These are phyloP conservation scores for Ailurus styani DNA, from an alignment of 2,113 vertebrate genomes.

Conservation along the genomic window DNA sequence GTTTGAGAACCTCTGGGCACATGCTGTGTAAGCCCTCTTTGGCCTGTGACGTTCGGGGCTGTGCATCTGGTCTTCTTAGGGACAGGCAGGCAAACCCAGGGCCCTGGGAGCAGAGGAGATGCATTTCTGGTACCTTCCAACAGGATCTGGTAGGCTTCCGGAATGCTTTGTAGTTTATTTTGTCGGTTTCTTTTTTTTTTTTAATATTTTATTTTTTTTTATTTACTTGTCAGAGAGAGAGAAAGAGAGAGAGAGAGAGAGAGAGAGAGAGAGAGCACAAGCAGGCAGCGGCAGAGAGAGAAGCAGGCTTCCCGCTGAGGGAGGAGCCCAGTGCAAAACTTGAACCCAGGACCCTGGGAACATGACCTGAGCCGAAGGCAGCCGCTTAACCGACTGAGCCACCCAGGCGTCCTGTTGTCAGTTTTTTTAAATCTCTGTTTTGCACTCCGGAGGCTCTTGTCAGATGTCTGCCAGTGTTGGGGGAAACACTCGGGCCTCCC, in stretches of 20 bases:
- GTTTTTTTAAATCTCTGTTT: background rate
- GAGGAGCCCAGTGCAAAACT: too few relatives aligned
- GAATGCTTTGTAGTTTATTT: background rate
- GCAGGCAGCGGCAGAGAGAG: too few relatives aligned
- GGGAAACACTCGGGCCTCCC: background rate
- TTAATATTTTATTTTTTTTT: too few relatives aligned
- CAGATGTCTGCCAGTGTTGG: background rate
- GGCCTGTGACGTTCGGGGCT: background rate
- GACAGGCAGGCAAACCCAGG: background rate
- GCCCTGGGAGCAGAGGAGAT: background rate
- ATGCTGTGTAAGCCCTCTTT: background rate
- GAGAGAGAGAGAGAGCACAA: too few relatives aligned
- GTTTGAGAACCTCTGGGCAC: background rate
- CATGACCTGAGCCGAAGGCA: too few relatives aligned
- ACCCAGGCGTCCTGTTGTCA: too few relatives aligned
- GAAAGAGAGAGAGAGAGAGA: too few relatives aligned
- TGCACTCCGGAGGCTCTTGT: background rate
- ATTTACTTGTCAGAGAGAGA: too few relatives aligned
- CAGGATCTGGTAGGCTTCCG: background rate
- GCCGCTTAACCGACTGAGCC: too few relatives aligned
- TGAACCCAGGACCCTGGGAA: too few relatives aligned
- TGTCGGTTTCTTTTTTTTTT: background rate
- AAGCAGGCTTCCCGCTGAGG: too few relatives aligned
- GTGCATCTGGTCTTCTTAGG: background rate
- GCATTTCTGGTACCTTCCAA: background rate